phyloP scores from a whole-genome alignment of 2,797 vertebrate genomes.

The Xenops minutus region DNA sequence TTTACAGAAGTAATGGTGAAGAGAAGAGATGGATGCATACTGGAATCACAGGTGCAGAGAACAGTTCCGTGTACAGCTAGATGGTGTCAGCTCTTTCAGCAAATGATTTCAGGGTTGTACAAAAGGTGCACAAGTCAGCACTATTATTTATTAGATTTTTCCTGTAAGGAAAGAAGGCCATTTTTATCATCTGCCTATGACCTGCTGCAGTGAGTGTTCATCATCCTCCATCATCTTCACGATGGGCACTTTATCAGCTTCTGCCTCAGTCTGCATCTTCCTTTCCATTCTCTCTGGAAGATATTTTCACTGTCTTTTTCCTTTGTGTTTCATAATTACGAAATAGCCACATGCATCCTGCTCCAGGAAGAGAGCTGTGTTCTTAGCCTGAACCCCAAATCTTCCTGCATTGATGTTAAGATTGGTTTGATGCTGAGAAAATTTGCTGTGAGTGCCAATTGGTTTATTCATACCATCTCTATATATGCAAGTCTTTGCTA shows the following conservation, averaged over 20 bases:
- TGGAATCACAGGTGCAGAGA: not conserved
- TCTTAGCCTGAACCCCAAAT: not conserved
- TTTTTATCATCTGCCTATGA: not conserved
- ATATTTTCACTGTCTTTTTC: not conserved
- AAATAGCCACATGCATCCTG: not conserved
- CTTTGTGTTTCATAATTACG: not conserved
- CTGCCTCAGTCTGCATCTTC: not conserved
- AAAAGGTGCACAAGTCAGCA: not conserved
- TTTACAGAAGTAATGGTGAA: not conserved
- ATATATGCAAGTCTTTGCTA: not conserved
- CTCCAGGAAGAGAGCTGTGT: not conserved
- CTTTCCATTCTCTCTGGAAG: not conserved
- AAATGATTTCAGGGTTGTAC: not conserved
- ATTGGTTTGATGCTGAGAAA: not conserved
- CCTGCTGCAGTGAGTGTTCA: not conserved
- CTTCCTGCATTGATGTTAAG: not conserved
- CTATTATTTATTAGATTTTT: not conserved
- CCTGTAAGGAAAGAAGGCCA: not conserved
- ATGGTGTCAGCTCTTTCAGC: not conserved
- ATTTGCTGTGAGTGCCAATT: not conserved
- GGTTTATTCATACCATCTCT: not conserved
- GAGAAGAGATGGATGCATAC: not conserved
- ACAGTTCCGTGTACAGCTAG: not conserved
- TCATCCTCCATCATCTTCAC: not conserved
- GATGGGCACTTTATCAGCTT: not conserved